phyloP scores from a whole-genome alignment of 2,888 invertebrate species.

The Nephrotoma appendiculata region DNA sequence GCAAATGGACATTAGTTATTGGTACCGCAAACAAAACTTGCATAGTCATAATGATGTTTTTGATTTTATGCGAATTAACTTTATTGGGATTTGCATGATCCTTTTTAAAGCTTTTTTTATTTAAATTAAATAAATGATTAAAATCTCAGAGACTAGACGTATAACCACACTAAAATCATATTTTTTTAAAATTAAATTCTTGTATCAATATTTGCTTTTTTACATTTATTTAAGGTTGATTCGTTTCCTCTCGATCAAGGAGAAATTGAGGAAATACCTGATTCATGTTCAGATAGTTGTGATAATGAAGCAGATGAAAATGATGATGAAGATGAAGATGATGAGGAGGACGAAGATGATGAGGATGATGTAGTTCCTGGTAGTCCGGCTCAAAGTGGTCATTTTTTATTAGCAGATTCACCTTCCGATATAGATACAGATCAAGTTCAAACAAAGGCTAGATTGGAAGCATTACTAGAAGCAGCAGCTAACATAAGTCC shows the following conservation, averaged over 20 bases:
- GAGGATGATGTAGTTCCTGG: conserved; percentile 20
- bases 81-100: neutral
- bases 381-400: conserved; percentile 25
- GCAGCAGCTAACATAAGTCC: conserved; percentile 45
- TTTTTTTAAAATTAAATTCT: neutral
- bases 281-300: conserved; percentile 32
- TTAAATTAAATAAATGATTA: neutral
- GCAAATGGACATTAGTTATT: neutral
- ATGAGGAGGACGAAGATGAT: conserved; percentile 28
- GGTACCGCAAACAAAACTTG: neutral
- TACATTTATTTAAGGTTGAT: neutral
- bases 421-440: conserved; percentile 15
- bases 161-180: neutral
- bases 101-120: neutral
- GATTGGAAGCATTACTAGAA: conserved; percentile 85
- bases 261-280: conserved; percentile 30
- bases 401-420: conserved; percentile 38
- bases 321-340: conserved; percentile 32
- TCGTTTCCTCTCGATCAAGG: conserved; percentile 6
- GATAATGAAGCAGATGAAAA: conserved; percentile 29
- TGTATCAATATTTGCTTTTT: neutral
- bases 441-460: conserved; percentile 55
- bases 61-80: neutral
- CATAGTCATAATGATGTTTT: neutral
- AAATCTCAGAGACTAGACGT: neutral